These are phyloP conservation scores for Cyprichromis sp. DNA, from an alignment of 2,113 vertebrate species.

Conservation along the genomic window DNA sequence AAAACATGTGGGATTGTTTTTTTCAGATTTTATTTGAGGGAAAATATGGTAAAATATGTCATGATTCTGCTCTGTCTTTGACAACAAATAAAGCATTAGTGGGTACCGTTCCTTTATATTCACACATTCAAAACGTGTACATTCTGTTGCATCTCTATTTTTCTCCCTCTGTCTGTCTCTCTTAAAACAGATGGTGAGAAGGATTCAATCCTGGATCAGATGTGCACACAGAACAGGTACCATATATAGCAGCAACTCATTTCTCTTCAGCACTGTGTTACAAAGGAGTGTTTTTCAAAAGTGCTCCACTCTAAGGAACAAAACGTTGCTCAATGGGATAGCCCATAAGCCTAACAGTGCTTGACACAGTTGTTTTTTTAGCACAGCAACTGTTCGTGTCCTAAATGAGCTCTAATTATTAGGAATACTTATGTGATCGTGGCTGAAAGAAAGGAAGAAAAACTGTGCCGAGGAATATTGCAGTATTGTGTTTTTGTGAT, in stretches of 20 bases:
- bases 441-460: background rate
- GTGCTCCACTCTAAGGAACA: background rate
- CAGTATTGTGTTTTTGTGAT: background rate
- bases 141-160: background rate
- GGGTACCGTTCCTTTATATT: background rate
- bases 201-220: conserved; percentile 1
- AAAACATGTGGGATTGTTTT: background rate
- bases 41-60: background rate
- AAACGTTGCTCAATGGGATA: background rate
- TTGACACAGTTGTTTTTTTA: background rate
- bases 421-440: background rate
- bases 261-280: background rate
- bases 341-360: background rate
- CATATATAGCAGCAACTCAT: background rate
- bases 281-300: background rate
- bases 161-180: background rate
- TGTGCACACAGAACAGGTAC: background rate
- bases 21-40: background rate
- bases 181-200: conserved; percentile 13
- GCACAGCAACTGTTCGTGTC: background rate
- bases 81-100: background rate
- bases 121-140: background rate
- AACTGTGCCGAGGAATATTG: conserved; percentile 2
- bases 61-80: background rate
- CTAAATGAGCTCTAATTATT: conserved; percentile 1